These are phyloP conservation scores for Phaethornis superciliosus DNA, from an alignment of 2,113 vertebrate genomes.

Conservation along the genomic window DNA sequence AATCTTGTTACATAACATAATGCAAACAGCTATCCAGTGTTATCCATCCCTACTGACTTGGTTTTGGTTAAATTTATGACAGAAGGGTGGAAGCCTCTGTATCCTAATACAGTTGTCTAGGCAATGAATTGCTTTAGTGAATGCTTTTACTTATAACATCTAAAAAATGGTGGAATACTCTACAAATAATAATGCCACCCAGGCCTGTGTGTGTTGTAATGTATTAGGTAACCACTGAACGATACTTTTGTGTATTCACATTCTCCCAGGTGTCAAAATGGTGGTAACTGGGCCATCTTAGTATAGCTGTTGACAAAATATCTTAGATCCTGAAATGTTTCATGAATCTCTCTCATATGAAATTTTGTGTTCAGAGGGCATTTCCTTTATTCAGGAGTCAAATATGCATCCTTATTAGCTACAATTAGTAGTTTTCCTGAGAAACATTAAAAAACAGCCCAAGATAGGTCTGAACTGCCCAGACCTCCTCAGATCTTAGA, in stretches of 20 bases:
- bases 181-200: not conserved
- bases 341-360: not conserved
- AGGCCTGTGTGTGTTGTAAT: not conserved
- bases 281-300: not conserved
- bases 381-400: not conserved
- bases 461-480: not conserved
- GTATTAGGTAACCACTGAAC: not conserved
- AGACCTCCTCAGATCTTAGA: not conserved
- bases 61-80: conserved; percentile 5
- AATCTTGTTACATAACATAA: conserved; percentile 31
- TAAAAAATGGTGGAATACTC: not conserved
- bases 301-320: not conserved
- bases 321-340: not conserved
- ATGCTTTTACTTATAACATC: not conserved
- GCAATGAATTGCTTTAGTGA: not conserved
- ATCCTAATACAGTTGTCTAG: not conserved
- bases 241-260: not conserved
- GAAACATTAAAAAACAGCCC: not conserved
- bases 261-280: not conserved
- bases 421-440: not conserved
- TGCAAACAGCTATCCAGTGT: not conserved
- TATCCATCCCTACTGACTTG: conserved; percentile 15
- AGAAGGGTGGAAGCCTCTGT: conserved; percentile 3
- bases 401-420: not conserved
- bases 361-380: not conserved